Base-by-base conservation (phyloP, 37 sponge, comb jelly and placozoan species). In the Beroe forskalii region DNA sequence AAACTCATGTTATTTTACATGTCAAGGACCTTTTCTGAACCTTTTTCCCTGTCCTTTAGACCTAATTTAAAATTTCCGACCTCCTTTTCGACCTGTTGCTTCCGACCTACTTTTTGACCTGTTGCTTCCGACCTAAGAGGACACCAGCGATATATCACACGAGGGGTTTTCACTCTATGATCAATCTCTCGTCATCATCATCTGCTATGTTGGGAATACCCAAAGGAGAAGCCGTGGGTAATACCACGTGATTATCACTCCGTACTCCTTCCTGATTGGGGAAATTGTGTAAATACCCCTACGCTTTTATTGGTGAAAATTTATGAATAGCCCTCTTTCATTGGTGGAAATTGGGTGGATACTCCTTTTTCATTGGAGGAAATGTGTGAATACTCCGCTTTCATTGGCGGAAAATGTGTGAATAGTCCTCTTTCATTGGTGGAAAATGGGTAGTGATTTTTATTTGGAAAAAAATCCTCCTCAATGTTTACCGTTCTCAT, bases 171-270 rank as follows among this genome's bases (percentile, higher is more conserved):
- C 55, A 48, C 55, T 48, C 12, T 17, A 80, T 80, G 8, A 80
- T 80, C 24, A 80, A 37, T 80, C 86, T 2, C 55, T 80, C 86
- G 27, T 80, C 86, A 25, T 80, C 86, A 30, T 80, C 86, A 80
- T 41, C 40, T 19, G 22, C 27, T 0, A 80, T 80, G 86, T 80
- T 43, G 1, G 35, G 44, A 20, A 38, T 17, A 17, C 39, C 72
- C 4, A 27, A 6, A 4, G 37, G 1, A 0, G 38, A 2, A 33
- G 72, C 14, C 32, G 39, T 36, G 6, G 55, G 55, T 48, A 48
- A 12, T 48, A 6, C 55, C 6, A 12, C 12, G 35, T 22, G 40
- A 48, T 42, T 43, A 43, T 80, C 86, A 44, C 55, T 80, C 19
- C 55, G 40, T 24, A 80, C 86, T 80, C 86, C 55, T 1, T 38